Evolutionary conservation across 64 coral and sea anemone genomes (phyloP), one percentile per base, ranked within the genome.

Genomic region (Stichodactyla helianthus): DNA sequence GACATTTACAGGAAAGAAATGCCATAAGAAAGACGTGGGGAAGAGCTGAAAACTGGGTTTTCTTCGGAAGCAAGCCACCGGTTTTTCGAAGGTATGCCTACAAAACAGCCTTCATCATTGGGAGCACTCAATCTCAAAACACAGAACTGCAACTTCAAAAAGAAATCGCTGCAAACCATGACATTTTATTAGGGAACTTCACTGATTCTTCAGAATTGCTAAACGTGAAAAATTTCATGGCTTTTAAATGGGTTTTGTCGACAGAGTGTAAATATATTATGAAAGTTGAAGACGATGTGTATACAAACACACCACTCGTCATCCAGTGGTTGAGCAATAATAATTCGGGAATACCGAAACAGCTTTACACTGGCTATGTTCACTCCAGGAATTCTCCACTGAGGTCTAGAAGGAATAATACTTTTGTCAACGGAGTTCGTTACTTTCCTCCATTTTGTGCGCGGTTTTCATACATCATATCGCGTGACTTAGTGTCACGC

Each of bases 221-320:
- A 19, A 59, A 54, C 19, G 26, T 77, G 5, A 88, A 88, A 59
- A 76, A 55, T 25, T 88, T 88, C 15, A 88, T 79, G 67, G 86
- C 53, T 79, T 63, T 88, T 53, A 50, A 70, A 35, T 88, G 86
- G 86, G 74, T 53, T 22, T 35, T 61, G 19, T 51, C 52, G 10
- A 31, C 80, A 14, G 51, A 88, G 6, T 79, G 71, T 31, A 50
- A 88, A 53, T 88, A 78, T 52, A 35, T 88, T 23, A 59, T 88
- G 52, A 88, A 88, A 56, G 86, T 76, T n/a, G 86, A 88, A 50
- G 86, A 88, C 56, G 86, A 88, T 80, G 54, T 88, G 10, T 88
- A 88, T 79, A 54, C 61, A 60, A 77, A 88, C 55, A 55, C 81
- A 7, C 86, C 86, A 56, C 20, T 13, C 7, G 13, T 88, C 2